A percentile compares a stretch with the other conserved stretches of the same genome.
Evolutionary conservation across 2,888 invertebrate species (phyloP).

Genomic region (Lepetodrilus schrolli): DNA sequence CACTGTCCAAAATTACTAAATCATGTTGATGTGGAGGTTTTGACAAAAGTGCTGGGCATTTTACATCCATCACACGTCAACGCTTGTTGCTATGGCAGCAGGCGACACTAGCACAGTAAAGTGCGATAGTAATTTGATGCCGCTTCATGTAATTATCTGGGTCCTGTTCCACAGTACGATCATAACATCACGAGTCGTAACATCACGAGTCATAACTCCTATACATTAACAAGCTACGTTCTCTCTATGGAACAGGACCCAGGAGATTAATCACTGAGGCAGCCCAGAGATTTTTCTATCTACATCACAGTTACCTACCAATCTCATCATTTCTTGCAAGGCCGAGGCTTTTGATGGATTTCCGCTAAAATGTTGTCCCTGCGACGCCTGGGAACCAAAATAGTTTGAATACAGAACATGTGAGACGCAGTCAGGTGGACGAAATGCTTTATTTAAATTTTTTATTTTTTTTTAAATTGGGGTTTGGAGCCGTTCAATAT

Average conservation of each 20-base stretch:
- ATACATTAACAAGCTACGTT: not conserved
- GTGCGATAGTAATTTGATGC: constrained; percentile 9
- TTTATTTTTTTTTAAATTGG: no score
- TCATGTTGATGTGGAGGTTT: no score
- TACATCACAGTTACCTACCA: constrained; percentile 65
- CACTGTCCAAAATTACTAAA: no score
- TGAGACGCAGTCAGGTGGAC: no score
- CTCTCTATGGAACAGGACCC: no score
- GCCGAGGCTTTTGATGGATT: constrained; percentile 72
- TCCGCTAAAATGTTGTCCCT: constrained; percentile 75
- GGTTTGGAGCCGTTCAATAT: no score
- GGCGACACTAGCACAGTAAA: constrained; percentile 9
- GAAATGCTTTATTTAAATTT: not conserved
- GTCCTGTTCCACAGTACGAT: no score
- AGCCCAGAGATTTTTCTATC: not conserved
- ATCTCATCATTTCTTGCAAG: constrained; percentile 76
- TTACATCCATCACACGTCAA: not conserved
- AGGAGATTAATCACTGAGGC: not conserved
- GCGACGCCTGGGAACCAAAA: constrained; percentile 67
- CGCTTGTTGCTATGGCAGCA: not conserved
- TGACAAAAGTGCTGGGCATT: not conserved
- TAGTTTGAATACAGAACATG: no score
- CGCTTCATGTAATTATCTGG: not conserved
- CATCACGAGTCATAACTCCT: not conserved
- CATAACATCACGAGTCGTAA: not conserved